Evolutionary conservation across 2,888 invertebrate genomes (phyloP).

Genomic region (Anarsia innoxiella): DNA sequence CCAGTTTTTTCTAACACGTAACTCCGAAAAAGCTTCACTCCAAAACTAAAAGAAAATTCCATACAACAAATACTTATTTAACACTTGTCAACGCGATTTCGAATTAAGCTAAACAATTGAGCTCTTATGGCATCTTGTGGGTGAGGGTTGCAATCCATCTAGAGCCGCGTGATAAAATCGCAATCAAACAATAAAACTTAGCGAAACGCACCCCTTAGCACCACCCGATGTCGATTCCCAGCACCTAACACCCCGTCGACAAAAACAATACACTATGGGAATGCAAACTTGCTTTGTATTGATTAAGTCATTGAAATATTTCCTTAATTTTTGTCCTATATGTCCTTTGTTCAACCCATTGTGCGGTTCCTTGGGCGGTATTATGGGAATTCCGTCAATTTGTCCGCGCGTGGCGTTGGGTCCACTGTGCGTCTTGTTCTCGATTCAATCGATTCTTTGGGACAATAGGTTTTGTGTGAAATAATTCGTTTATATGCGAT

Average conservation of each 20-base stretch:
- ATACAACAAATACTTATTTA: background rate
- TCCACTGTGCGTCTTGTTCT: conserved; percentile 44
- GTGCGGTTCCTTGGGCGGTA: conserved; percentile 56
- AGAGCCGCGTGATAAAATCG: conserved; percentile 67
- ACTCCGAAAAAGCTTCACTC: background rate
- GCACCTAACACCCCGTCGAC: conserved; percentile 43
- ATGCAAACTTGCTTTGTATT: conserved; percentile 66
- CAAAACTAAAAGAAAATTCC: background rate
- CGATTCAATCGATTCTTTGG: conserved; percentile 41
- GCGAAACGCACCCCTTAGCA: conserved; percentile 49
- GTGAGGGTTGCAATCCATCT: conserved; percentile 54
- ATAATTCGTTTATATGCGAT: conserved; percentile 51
- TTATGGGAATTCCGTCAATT: conserved; percentile 71
- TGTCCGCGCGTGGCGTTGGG: conserved; percentile 60
- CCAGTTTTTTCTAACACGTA: background rate
- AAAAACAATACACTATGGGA: conserved; percentile 69
- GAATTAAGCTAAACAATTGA: conserved; percentile 30
- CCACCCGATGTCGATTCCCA: conserved; percentile 66
- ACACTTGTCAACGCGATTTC: conserved; percentile 4
- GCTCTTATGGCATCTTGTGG: conserved; percentile 26
- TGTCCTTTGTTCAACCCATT: conserved; percentile 42
- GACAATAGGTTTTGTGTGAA: conserved; percentile 56
- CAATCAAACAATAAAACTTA: conserved; percentile 61
- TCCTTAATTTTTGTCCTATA: conserved; percentile 49
- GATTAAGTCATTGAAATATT: conserved; percentile 69